These are phyloP conservation scores for Axea sp. DNA, from an alignment of 2,888 invertebrate genomes.

Conservation along the genomic window DNA sequence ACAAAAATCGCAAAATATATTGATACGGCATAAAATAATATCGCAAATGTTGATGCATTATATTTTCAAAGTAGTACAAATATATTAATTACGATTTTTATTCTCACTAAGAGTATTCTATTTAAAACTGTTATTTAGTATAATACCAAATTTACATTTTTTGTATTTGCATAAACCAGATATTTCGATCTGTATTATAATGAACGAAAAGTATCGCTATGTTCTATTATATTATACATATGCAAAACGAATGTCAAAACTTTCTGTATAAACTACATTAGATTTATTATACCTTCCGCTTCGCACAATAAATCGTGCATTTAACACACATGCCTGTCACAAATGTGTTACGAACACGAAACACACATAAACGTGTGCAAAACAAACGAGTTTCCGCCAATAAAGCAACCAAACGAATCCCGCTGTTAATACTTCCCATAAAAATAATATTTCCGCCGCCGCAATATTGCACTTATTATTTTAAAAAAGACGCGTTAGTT, in stretches of 20 bases:
- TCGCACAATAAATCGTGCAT: conserved; percentile 31
- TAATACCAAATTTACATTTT: too few relatives aligned
- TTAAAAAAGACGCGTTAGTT: too few relatives aligned
- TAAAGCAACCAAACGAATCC: conserved; percentile 17
- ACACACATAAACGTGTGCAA: conserved; percentile 16
- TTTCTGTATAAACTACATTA: conserved; percentile 9
- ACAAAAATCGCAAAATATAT: too few relatives aligned
- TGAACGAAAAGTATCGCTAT: conserved; percentile 16
- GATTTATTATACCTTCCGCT: conserved; percentile 13
- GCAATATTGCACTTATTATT: too few relatives aligned
- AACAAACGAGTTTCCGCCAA: conserved; percentile 33
- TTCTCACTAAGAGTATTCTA: too few relatives aligned
- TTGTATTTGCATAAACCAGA: too few relatives aligned
- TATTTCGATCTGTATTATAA: too few relatives aligned
- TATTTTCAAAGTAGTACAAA: too few relatives aligned
- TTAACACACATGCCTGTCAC: conserved; percentile 30
- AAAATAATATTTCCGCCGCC: conserved; percentile 28
- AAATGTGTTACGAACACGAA: conserved; percentile 26
- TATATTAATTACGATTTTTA: too few relatives aligned
- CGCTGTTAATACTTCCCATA: conserved; percentile 35
- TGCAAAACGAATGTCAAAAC: conserved; percentile 20
- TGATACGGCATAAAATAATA: too few relatives aligned
- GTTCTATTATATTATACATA: conserved; percentile 2
- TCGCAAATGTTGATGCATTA: too few relatives aligned
- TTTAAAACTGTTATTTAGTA: too few relatives aligned